phyloP scores from a whole-genome alignment of 2,888 invertebrate species.

The Dynastes grantii region DNA sequence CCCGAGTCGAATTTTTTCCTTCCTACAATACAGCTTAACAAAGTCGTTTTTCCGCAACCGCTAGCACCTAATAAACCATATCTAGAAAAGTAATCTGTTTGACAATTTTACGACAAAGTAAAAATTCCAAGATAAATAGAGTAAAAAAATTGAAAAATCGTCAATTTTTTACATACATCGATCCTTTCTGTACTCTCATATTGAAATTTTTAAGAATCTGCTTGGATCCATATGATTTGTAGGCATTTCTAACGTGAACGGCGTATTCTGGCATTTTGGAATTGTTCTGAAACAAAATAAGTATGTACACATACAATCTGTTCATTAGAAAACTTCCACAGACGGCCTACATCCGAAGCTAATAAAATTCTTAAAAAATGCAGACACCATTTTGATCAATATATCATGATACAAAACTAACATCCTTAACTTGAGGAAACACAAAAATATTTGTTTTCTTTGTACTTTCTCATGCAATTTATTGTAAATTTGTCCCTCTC shows the following conservation, averaged over 20 bases:
- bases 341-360: too few species aligned
- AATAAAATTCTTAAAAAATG: too few species aligned
- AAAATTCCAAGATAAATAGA: background rate
- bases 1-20: constrained; percentile 82
- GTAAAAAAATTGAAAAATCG: background rate
- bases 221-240: constrained; percentile 78
- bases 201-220: constrained; percentile 80
- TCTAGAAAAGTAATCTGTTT: constrained; percentile 67
- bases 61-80: constrained; percentile 92
- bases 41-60: constrained; percentile 92
- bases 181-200: constrained; percentile 83
- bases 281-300: background rate
- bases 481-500: too few species aligned
- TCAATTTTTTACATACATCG: constrained; percentile 78
- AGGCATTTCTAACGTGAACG: constrained; percentile 79
- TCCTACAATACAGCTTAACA: constrained; percentile 89
- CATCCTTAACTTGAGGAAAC: too few species aligned
- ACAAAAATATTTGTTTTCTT: too few species aligned
- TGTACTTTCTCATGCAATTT: too few species aligned
- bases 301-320: too few species aligned
- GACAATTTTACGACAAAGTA: constrained; percentile 48
- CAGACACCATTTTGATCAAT: too few species aligned
- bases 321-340: too few species aligned
- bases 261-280: constrained; percentile 66
- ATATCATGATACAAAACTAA: too few species aligned